Conservation (phyloP, 2,113 vertebrate genomes). For the Crotalus tigris region DNA sequence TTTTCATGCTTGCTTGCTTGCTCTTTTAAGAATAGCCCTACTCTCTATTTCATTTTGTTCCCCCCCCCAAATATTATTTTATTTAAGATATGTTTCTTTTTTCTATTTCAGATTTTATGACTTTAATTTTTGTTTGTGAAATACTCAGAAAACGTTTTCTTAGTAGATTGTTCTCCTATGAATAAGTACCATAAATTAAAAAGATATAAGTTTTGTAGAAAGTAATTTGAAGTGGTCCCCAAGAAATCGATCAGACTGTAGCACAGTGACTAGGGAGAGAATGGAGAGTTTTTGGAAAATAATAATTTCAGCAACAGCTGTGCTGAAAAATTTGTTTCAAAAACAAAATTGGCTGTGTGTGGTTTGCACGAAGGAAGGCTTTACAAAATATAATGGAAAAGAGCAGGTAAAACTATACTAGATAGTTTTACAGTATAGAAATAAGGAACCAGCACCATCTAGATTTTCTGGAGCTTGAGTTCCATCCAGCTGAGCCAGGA, state of each 20-base stretch:
- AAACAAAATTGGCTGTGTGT: background rate
- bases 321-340: slow-evolving; percentile 33
- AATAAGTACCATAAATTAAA: background rate
- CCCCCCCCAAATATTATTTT: background rate
- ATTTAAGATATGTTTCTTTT: background rate
- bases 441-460: background rate
- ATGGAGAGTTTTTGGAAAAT: background rate
- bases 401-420: background rate
- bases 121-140: background rate
- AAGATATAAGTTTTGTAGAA: slow-evolving; percentile 13
- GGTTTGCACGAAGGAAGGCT: background rate
- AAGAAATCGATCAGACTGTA: slow-evolving; percentile 15
- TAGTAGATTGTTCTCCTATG: background rate
- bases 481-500: background rate
- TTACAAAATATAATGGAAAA: background rate
- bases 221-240: slow-evolving; percentile 27
- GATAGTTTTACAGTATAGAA: background rate
- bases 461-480: background rate
- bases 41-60: background rate
- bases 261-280: background rate
- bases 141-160: background rate
- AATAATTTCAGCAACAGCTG: slow-evolving; percentile 11
- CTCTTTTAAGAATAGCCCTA: background rate
- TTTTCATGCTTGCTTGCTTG: background rate
- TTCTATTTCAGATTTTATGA: background rate